Evolutionary conservation across 2,797 vertebrate species (phyloP).

Genomic region (Pristis pectinata): DNA sequence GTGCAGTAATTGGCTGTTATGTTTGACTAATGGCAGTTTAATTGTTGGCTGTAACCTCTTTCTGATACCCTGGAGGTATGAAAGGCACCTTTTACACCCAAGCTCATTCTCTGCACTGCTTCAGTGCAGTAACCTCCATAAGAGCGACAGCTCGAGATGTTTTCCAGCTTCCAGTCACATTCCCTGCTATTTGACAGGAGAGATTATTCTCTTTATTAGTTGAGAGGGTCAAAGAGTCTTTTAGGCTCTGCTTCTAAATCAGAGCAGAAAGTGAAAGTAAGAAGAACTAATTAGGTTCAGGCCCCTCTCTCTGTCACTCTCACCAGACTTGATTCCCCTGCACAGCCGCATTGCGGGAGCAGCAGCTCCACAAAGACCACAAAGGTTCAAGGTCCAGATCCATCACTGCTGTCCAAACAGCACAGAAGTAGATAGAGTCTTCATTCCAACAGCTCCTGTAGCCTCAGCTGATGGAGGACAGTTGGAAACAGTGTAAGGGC

Average conservation of each 20-base stretch:
- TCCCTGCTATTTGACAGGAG: neutral
- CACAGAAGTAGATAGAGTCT: no score
- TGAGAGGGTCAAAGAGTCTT: neutral
- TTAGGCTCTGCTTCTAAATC: neutral
- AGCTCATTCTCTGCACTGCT: neutral
- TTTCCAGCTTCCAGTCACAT: neutral
- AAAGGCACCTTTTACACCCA: neutral
- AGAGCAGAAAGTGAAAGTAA: neutral
- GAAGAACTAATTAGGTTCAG: neutral
- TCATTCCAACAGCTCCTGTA: no score
- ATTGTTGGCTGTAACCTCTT: neutral
- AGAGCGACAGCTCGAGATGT: neutral
- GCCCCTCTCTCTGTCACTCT: no score
- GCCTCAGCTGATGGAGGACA: neutral
- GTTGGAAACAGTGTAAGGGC: neutral
- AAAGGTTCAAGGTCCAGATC: neutral
- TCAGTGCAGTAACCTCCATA: no score
- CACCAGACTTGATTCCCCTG: no score
- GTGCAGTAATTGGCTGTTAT: neutral
- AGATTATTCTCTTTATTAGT: neutral
- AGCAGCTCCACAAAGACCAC: neutral
- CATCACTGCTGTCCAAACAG: neutral
- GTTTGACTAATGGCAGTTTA: neutral
- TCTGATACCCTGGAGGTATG: neutral
- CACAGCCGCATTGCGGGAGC: neutral